Conservation (phyloP, 2,888 invertebrate genomes). For the Belgica antarctica region DNA sequence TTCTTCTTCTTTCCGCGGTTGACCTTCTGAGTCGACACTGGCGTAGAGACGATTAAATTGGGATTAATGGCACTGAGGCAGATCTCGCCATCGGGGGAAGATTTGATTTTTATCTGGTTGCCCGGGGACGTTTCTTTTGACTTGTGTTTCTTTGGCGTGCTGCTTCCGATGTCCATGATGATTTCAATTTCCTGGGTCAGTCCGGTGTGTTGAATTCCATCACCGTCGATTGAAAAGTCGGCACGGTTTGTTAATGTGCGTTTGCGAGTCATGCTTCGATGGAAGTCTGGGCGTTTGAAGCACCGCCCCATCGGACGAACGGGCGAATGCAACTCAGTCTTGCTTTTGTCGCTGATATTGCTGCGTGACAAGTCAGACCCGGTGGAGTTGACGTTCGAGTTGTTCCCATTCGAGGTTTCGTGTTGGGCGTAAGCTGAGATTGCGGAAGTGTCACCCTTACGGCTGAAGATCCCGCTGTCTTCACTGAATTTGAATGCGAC, state of each 20-base stretch:
- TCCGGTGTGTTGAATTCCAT: conserved; percentile 61
- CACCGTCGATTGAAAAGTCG: conserved; percentile 54
- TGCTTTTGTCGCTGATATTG: conserved; percentile 51
- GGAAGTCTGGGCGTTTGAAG: conserved; percentile 55
- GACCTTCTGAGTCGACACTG: conserved; percentile 64
- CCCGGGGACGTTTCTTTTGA: conserved; percentile 57
- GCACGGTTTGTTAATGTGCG: conserved; percentile 56
- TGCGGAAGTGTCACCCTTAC: conserved; percentile 55
- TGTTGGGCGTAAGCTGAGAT: conserved; percentile 49
- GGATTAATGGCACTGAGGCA: conserved; percentile 57
- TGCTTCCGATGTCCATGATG: conserved; percentile 65
- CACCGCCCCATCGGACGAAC: conserved; percentile 52
- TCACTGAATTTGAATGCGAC: conserved; percentile 53
- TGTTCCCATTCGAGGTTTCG: conserved; percentile 48
- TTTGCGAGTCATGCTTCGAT: conserved; percentile 62
- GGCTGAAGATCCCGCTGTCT: conserved; percentile 57
- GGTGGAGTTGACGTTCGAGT: conserved; percentile 15
- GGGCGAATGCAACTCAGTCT: conserved; percentile 50
- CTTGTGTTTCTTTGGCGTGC: conserved; percentile 67
- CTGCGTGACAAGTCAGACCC: conserved; percentile 48
- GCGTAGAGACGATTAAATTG: conserved; percentile 79
- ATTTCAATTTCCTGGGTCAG: conserved; percentile 68
- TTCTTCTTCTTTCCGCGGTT: conserved; percentile 58
- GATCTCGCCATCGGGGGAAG: conserved; percentile 63
- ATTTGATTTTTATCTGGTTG: conserved; percentile 63